A percentile compares a stretch with the other conserved stretches of the same genome.
Conservation (phyloP, 2,888 invertebrate species). For the Standfussiana lucernea region DNA sequence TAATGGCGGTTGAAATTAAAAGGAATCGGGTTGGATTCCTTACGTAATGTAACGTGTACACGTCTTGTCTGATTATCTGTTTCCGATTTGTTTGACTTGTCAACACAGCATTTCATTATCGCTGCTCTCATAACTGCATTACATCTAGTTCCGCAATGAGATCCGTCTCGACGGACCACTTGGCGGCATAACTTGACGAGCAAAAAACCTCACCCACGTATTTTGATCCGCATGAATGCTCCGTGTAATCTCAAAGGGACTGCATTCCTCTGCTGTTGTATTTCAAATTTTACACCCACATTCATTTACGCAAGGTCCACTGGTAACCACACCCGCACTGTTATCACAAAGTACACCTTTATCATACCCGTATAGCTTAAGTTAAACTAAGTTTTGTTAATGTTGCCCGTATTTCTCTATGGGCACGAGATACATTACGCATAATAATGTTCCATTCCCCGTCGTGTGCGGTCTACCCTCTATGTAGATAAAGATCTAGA, state of each 20-base stretch:
- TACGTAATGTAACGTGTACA: constrained; percentile 57
- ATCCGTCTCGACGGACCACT: constrained; percentile 66
- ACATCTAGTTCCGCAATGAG: constrained; percentile 71
- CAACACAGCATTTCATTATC: constrained; percentile 63
- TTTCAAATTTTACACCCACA: constrained; percentile 70
- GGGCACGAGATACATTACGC: constrained; percentile 51
- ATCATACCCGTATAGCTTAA: constrained; percentile 65
- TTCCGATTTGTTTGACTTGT: constrained; percentile 64
- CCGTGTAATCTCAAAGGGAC: constrained; percentile 68
- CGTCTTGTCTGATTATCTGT: constrained; percentile 60
- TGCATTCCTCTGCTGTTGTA: constrained; percentile 65
- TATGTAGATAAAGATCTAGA: constrained; percentile 70
- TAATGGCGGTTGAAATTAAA: constrained; percentile 49
- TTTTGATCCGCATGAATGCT: constrained; percentile 69
- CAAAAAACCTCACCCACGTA: constrained; percentile 67
- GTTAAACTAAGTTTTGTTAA: constrained; percentile 58
- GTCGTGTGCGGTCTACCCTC: constrained; percentile 74
- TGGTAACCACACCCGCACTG: constrained; percentile 69
- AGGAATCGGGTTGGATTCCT: constrained; percentile 41
- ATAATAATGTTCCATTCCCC: constrained; percentile 62
- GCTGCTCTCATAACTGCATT: constrained; percentile 66
- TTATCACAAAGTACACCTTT: constrained; percentile 71
- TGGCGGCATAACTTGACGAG: constrained; percentile 58
- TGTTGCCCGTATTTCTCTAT: constrained; percentile 56
- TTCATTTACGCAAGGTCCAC: constrained; percentile 73